Evolutionary conservation across 2,113 vertebrate genomes (phyloP).

Genomic region (Thamnophis sirtalis): DNA sequence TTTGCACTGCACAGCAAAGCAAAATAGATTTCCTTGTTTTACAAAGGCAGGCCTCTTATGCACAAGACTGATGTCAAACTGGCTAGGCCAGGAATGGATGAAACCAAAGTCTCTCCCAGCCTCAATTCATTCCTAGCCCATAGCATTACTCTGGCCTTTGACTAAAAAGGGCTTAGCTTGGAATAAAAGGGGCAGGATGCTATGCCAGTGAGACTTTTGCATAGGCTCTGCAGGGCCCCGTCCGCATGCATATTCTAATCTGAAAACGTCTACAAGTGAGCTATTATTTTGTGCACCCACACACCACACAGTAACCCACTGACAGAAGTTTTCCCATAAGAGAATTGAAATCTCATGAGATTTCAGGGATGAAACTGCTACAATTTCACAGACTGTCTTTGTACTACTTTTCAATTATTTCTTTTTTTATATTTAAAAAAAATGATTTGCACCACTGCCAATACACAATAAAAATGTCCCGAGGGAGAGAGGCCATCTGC

Average conservation of each 20-base stretch:
- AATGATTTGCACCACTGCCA: neutral
- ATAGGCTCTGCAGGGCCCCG: neutral
- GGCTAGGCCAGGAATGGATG: neutral
- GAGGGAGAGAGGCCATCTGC: neutral
- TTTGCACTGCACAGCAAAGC: constrained; percentile 65
- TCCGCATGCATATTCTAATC: neutral
- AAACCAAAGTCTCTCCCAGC: neutral
- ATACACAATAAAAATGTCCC: neutral
- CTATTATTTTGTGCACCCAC: neutral
- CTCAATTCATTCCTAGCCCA: neutral
- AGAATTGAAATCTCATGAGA: neutral
- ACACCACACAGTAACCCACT: neutral
- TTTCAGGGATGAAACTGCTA: neutral
- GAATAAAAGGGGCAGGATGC: neutral
- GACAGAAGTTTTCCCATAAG: neutral
- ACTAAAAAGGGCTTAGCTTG: neutral
- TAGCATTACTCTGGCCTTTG: neutral
- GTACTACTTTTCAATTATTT: neutral
- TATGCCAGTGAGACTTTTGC: neutral
- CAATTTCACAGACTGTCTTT: neutral
- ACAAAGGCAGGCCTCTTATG: neutral
- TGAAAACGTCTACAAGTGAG: neutral
- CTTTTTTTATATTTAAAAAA: no score
- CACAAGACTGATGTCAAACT: neutral
- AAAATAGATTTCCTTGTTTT: neutral